Percentiles rank a stretch among this genome's conserved stretches.
These are phyloP conservation scores for Hylia prasina DNA, from an alignment of 2,113 vertebrate species.

Conservation along the genomic window DNA sequence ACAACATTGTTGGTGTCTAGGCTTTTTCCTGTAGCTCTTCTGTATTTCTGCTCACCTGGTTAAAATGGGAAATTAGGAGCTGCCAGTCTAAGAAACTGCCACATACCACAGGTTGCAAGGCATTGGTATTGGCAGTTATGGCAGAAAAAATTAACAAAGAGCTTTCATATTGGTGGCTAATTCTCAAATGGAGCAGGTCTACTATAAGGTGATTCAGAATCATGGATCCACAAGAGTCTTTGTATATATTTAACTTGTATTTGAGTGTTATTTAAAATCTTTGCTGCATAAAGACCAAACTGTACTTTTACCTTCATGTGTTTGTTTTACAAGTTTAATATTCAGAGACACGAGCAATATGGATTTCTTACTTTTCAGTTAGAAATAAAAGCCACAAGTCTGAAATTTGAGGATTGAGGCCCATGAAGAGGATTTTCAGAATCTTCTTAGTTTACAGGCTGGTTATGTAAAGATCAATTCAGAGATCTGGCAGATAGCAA, in stretches of 20 bases:
- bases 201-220: neutral
- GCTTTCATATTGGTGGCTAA: neutral
- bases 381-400: neutral
- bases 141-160: neutral
- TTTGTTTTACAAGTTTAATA: neutral
- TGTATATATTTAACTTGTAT: neutral
- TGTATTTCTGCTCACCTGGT: neutral
- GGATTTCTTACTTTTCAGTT: neutral
- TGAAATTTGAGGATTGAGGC: neutral
- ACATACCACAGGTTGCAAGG: neutral
- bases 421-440: neutral
- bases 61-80: neutral
- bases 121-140: neutral
- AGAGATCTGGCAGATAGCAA: neutral
- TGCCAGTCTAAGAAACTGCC: neutral
- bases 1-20: neutral
- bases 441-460: neutral
- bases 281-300: neutral
- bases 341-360: neutral
- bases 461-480: neutral
- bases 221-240: neutral
- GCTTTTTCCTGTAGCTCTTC: neutral
- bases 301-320: neutral
- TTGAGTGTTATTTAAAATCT: neutral
- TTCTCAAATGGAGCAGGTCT: neutral